These are phyloP conservation scores for Neoaliturus tenellus DNA, from an alignment of 2,888 invertebrate species.

Conservation along the genomic window DNA sequence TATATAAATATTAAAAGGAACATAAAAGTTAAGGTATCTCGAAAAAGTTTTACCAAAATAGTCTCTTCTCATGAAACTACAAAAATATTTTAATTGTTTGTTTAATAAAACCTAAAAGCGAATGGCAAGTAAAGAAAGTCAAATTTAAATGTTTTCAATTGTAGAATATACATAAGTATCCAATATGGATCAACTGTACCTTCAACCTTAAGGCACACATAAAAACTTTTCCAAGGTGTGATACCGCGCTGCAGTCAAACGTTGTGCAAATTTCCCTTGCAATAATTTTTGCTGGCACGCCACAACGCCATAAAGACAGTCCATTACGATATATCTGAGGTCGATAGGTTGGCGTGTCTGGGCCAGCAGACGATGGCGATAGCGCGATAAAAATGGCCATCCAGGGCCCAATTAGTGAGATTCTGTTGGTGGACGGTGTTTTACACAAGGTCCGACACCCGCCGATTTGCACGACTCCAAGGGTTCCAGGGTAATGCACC, in stretches of 20 bases:
- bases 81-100: too few species aligned
- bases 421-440: slow-evolving; percentile 1
- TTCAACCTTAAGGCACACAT: too few species aligned
- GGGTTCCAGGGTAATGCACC: neutral
- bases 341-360: neutral
- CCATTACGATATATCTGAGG: slow-evolving; percentile 12
- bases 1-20: too few species aligned
- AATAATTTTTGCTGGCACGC: slow-evolving; percentile 5
- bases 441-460: neutral
- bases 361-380: neutral
- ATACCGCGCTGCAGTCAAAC: neutral
- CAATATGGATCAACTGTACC: too few species aligned
- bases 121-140: too few species aligned
- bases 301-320: neutral
- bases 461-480: neutral
- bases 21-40: too few species aligned
- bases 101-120: too few species aligned
- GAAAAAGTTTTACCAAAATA: too few species aligned
- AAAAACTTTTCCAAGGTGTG: too few species aligned
- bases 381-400: neutral
- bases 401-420: slow-evolving; percentile 17
- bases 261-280: neutral
- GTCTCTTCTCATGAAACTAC: too few species aligned
- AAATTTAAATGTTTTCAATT: too few species aligned
- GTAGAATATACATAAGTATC: too few species aligned